Evolutionary conservation across 2,797 vertebrate species (phyloP), one percentile per base, ranked within the genome.

Genomic region (Furcifer pardalis): DNA sequence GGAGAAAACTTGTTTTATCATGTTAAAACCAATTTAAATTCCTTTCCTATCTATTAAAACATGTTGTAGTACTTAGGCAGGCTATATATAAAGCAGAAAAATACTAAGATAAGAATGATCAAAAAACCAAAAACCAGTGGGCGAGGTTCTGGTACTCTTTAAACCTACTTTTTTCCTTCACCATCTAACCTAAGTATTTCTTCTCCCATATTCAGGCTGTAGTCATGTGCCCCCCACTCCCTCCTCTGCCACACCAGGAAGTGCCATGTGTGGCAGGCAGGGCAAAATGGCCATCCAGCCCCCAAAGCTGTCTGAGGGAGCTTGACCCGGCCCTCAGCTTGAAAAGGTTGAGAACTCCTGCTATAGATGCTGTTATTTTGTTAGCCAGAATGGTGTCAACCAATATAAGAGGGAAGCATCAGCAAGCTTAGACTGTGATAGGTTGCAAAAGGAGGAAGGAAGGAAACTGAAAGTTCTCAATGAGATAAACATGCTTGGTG

Each of bases 31-130:
- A 60, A 52, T 65, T 74, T 77, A 82, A 86, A 82, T 59, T 90
- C 86, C 82, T 84, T 89, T 94, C 90, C 91, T 87, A 93, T 93
- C 92, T 94, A 91, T 92, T 89, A 91, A 91, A 93, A 93, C 89
- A 92, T 92, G 91, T 89, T 82, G 90, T 80, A 87, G 86, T 84
- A 84, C 87, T 90, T 91, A 83, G 81, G 81, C 56, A 87, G 89
- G 81, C 81, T 90, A 63, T 69, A 87, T 88, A 86, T 89, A 85
- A 82, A 88, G 86, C 86, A 92, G 91, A 90, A 93, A 93, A 91
- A 87, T 77, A 90, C 82, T 88, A 89, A 89, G 85, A 81, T 89
- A 91, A 88, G 90, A 85, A 77, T 91, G 82, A 79, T 89, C 84
- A 85, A 77, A 92, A 90, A 90, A 88, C 90, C 92, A 92, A 92